phyloP scores from a whole-genome alignment of 2,113 vertebrate species.

The Phylloscopus trochilus region DNA sequence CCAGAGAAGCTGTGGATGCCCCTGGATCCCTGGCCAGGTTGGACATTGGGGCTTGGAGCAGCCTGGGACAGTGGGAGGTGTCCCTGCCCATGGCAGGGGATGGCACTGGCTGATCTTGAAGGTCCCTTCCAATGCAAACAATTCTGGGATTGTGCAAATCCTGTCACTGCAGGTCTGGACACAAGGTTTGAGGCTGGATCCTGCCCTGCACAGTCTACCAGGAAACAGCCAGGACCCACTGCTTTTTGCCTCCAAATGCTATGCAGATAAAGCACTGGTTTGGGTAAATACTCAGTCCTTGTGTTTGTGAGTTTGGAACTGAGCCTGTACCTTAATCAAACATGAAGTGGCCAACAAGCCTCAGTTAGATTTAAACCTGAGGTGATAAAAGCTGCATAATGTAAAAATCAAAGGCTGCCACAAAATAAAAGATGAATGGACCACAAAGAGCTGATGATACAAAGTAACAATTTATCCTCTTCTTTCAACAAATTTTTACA shows the following conservation, averaged over 20 bases:
- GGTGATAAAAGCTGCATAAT: background rate
- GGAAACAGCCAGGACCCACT: background rate
- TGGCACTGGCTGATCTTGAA: rapidly evolving
- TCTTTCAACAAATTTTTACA: background rate
- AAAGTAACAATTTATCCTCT: background rate
- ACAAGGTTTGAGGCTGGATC: background rate
- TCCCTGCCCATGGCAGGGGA: background rate
- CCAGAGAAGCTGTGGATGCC: background rate
- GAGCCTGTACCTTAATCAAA: background rate
- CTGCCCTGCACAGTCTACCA: background rate
- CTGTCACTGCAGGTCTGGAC: background rate
- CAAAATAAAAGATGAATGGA: background rate
- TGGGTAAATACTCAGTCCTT: background rate
- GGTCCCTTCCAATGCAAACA: background rate
- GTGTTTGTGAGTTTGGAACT: background rate
- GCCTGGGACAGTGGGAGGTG: rapidly evolving
- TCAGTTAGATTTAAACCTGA: background rate
- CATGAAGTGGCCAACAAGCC: background rate
- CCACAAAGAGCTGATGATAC: background rate
- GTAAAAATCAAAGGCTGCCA: background rate
- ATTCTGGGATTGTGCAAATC: background rate
- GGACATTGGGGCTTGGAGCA: background rate
- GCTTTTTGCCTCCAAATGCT: background rate
- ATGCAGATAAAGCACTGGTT: background rate
- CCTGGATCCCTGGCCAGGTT: background rate